These are phyloP conservation scores for Fregata magnificens DNA, from an alignment of 2,113 vertebrate species.

Conservation along the genomic window DNA sequence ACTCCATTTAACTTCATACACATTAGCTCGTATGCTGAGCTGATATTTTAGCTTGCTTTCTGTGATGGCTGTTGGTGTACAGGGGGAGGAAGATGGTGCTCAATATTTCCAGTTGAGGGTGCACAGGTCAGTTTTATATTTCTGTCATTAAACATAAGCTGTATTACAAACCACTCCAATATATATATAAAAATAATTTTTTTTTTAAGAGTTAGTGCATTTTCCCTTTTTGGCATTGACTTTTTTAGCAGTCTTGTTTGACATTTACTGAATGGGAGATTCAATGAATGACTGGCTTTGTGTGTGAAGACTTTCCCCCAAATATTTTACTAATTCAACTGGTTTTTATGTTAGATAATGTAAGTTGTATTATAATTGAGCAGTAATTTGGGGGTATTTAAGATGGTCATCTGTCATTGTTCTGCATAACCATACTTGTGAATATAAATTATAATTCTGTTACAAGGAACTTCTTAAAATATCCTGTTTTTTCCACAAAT, in stretches of 20 bases:
- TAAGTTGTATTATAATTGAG: not conserved
- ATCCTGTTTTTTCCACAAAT: not conserved
- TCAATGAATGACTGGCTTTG: not conserved
- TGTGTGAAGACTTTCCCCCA: not conserved
- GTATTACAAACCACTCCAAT: not conserved
- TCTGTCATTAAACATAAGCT: not conserved
- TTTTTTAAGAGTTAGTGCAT: not conserved
- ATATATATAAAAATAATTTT: not conserved
- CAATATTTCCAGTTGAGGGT: not conserved
- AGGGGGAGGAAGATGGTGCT: not conserved
- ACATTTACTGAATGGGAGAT: not conserved
- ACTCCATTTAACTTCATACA: not conserved
- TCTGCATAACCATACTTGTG: not conserved
- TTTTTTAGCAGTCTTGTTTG: not conserved
- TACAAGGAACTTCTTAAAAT: not conserved
- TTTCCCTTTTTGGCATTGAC: not conserved
- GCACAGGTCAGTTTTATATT: not conserved
- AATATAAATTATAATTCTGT: not conserved
- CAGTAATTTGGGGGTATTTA: slow-evolving; percentile 15
- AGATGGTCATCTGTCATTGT: not conserved
- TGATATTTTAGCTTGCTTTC: not conserved
- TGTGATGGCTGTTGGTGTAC: not conserved
- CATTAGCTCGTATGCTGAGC: fast-evolving
- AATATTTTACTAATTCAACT: not conserved
- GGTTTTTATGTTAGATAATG: not conserved